Evolutionary conservation across 2,888 invertebrate species (phyloP), one percentile per base, ranked within the genome.

Genomic region (Leucophora obtusa): DNA sequence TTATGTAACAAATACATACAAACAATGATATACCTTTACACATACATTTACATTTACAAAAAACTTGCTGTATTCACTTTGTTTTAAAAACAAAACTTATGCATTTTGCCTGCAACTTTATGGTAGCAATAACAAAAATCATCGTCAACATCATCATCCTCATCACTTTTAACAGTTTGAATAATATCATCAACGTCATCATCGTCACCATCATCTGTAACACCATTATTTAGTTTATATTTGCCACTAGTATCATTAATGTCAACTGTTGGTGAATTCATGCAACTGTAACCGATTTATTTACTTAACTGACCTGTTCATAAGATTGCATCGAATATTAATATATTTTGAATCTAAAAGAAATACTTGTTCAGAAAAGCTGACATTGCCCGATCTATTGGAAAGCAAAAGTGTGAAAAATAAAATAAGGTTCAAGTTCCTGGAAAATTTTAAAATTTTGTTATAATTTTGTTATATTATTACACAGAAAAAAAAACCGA

Each of bases 211-310:
- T 65, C 66, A 62, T 66, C 70, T 28, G 28, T 28, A 63, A 59
- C 65, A 54, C 35, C 71, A 77, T 60, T 63, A 72, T 72, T 72
- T 66, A 71, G 53, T 66, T 60, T 53, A 59, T 43, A 60, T 68
- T 68, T 60, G 28, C 62, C 63, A 51, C 66, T 68, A 62, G 69
- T 73, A 73, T 62, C 66, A 66, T 66, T 73, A 73, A 74, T 35
- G 70, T 65, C 77, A 74, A 38, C 66, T 73, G 54, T 38, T 66
- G 76, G 56, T 77, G 56, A 60, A 73, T 58, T 79, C 79, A 63
- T 80, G 68, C 54, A 68, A 80, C 70, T 81, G 77, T 77, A 77
- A 81, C 53, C 66, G 73, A 59, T 77, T 69, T 74, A 59, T 71
- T 74, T 73, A 76, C 68, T 70, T 77, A 77, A 77, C 69, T 81